Conservation (phyloP, 2,888 invertebrate species). For the Strigamia crassipes region DNA sequence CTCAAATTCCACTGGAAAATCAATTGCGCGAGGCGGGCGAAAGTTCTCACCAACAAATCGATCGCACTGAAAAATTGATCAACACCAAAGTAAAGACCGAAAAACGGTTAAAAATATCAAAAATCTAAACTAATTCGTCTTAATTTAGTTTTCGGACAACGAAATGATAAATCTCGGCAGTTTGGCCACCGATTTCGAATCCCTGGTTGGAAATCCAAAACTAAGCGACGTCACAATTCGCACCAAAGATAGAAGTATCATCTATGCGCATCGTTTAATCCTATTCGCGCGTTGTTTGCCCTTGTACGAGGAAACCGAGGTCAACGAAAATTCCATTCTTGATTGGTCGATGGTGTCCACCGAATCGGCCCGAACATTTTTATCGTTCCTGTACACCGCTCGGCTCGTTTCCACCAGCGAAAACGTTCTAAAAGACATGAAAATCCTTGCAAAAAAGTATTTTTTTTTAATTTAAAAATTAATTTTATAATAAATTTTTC, state of each 20-base stretch:
- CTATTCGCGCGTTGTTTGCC: neutral
- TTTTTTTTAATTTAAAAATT: no score
- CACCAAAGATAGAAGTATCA: neutral
- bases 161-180: neutral
- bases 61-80: neutral
- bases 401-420: neutral
- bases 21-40: neutral
- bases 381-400: neutral
- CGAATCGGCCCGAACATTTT: neutral
- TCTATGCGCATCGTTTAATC: neutral
- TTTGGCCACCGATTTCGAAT: neutral
- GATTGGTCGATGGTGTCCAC: neutral
- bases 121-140: neutral
- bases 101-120: no score
- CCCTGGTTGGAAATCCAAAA: neutral
- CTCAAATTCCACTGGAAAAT: neutral
- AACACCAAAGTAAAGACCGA: neutral
- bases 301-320: neutral
- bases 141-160: neutral
- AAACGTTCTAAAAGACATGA: neutral
- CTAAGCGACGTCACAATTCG: neutral
- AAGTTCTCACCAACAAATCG: no score
- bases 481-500: no score
- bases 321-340: neutral
- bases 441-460: neutral